phyloP scores from a whole-genome alignment of 2,113 vertebrate genomes.

The Rhinoptilus africanus region DNA sequence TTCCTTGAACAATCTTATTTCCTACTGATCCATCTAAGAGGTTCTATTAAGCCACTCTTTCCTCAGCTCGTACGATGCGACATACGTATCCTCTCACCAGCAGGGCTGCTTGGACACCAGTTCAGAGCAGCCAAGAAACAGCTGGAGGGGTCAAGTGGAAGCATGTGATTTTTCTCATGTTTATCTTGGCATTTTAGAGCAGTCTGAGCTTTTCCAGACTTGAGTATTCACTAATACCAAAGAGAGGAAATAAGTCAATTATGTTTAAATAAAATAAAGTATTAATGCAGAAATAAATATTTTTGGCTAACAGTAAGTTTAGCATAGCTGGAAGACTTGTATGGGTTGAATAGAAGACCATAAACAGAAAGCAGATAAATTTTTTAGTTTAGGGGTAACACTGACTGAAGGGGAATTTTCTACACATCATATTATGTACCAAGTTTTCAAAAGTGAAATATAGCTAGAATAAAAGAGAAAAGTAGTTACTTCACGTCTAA shows the following conservation, averaged over 20 bases:
- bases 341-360: not conserved
- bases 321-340: not conserved
- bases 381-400: constrained; percentile 2
- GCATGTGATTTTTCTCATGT: not conserved
- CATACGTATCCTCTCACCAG: not conserved
- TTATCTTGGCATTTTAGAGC: constrained; percentile 22
- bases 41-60: not conserved
- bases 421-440: not conserved
- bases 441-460: not conserved
- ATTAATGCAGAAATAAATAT: not conserved
- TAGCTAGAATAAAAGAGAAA: not conserved
- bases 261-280: not conserved
- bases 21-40: not conserved
- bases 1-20: not conserved
- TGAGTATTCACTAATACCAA: constrained; percentile 1
- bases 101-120: not conserved
- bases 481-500: not conserved
- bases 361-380: not conserved
- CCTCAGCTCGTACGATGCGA: accelerated
- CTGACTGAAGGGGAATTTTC: constrained; percentile 14
- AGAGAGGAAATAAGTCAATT: constrained; percentile 8
- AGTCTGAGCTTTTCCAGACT: constrained; percentile 18
- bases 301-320: not conserved
- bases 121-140: constrained; percentile 5
- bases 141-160: constrained; percentile 4